phyloP scores from a whole-genome alignment of 2,888 invertebrate species.

The Alviniconcha strummeri region DNA sequence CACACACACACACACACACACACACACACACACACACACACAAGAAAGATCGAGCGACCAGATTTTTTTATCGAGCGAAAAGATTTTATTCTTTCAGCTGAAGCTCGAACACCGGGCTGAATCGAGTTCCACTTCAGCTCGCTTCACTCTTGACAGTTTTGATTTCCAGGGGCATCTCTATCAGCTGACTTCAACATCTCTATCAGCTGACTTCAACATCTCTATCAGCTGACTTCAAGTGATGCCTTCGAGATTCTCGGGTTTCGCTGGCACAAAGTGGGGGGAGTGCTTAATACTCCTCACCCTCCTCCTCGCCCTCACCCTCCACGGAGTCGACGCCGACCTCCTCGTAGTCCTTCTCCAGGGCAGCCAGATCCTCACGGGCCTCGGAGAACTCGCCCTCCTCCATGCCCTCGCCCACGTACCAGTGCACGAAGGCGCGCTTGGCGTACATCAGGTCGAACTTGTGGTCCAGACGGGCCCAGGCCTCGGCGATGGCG shows the following conservation, averaged over 20 bases:
- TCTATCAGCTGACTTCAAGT: not conserved
- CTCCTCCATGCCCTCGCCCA: constrained; percentile 64
- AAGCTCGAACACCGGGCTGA: not conserved
- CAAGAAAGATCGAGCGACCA: not conserved
- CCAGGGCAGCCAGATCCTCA: constrained; percentile 59
- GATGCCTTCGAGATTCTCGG: not conserved
- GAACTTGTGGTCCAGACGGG: constrained; percentile 85
- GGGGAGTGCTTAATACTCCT: constrained; percentile 39
- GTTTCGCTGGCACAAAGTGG: constrained; percentile 6
- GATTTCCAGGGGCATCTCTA: not conserved
- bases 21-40: not conserved
- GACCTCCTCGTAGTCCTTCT: constrained; percentile 65
- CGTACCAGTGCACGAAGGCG: constrained; percentile 91
- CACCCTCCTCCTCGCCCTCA: constrained; percentile 42
- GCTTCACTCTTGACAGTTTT: not conserved
- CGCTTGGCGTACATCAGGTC: constrained; percentile 87
- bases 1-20: not conserved
- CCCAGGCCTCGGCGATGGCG: constrained; percentile 86
- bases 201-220: no score
- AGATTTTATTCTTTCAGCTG: constrained; percentile 9
- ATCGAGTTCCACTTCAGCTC: not conserved
- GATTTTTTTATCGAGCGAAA: not conserved
- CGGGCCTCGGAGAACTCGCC: constrained; percentile 65
- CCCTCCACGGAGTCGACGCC: constrained; percentile 56
- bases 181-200: not conserved